These are phyloP conservation scores for Chaetops frenatus DNA, from an alignment of 2,113 vertebrate genomes.

Conservation along the genomic window DNA sequence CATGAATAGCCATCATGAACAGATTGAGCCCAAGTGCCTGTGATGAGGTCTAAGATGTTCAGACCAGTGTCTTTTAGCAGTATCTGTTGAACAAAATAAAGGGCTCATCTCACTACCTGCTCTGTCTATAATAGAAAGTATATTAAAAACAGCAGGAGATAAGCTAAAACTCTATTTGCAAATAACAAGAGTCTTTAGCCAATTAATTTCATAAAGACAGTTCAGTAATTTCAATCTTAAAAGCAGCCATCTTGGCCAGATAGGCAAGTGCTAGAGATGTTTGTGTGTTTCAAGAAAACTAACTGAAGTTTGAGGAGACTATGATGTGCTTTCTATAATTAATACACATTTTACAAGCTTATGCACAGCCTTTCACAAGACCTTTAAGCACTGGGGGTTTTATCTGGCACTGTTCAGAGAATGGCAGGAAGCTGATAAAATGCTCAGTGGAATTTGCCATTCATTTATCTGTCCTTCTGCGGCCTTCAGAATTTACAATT, in stretches of 20 bases:
- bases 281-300: background rate
- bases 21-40: background rate
- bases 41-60: background rate
- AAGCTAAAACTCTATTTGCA: background rate
- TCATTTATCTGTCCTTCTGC: conserved; percentile 74
- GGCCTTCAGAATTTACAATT: conserved; percentile 66
- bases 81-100: background rate
- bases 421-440: conserved; percentile 71
- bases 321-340: conserved; percentile 52
- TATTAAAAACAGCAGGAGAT: background rate
- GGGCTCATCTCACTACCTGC: background rate
- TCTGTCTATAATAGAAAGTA: background rate
- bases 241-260: background rate
- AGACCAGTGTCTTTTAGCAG: background rate
- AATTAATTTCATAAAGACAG: background rate
- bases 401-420: conserved; percentile 56
- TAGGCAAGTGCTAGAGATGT: background rate
- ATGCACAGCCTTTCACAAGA: conserved; percentile 55
- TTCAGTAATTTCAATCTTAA: background rate
- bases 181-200: background rate
- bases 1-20: background rate
- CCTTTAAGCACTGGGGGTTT: conserved; percentile 48
- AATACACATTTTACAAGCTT: conserved; percentile 56
- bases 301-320: background rate
- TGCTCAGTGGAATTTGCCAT: conserved; percentile 59